Evolutionary conservation across 1,140 invertebrate genomes (phyloP).

Genomic region (Aphidius ervi): DNA sequence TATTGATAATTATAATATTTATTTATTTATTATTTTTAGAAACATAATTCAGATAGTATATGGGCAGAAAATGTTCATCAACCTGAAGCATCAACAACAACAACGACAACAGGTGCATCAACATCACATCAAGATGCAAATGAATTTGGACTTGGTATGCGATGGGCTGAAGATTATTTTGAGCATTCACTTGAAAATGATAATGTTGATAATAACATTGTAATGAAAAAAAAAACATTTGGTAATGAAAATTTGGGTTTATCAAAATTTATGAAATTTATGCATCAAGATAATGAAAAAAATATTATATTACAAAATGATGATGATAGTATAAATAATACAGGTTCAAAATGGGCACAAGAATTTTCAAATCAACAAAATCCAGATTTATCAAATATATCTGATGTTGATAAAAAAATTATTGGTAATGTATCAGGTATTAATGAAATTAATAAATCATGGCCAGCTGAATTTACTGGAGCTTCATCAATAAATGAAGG

Average conservation of each 20-base stretch:
- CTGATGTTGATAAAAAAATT: background rate
- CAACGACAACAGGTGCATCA: conserved; percentile 22
- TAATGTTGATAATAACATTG: conserved; percentile 26
- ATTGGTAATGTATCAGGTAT: background rate
- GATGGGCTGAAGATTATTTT: conserved; percentile 62
- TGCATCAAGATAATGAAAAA: conserved; percentile 66
- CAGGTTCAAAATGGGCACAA: conserved; percentile 52
- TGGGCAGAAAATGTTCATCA: conserved; percentile 1
- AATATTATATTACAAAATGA: conserved; percentile 42
- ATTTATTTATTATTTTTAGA: background rate
- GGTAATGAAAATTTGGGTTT: conserved; percentile 69
- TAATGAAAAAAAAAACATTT: conserved; percentile 50
- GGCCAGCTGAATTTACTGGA: too few relatives aligned
- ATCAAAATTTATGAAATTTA: conserved; percentile 83
- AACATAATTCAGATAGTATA: conserved; percentile 3
- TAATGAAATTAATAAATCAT: conserved; percentile 1
- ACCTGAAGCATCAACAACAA: background rate
- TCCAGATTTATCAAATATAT: conserved; percentile 21
- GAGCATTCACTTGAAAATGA: conserved; percentile 49
- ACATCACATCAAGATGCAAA: conserved; percentile 34
- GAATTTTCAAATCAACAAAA: conserved; percentile 32
- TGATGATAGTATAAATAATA: conserved; percentile 17
- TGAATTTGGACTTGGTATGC: conserved; percentile 51
- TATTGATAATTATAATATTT: background rate
- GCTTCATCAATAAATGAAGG: conserved; percentile 7